Percentiles rank a stretch among this genome's conserved stretches.
Evolutionary conservation across 2,797 vertebrate genomes (phyloP).

Genomic region (Cryptoprocta ferox): DNA sequence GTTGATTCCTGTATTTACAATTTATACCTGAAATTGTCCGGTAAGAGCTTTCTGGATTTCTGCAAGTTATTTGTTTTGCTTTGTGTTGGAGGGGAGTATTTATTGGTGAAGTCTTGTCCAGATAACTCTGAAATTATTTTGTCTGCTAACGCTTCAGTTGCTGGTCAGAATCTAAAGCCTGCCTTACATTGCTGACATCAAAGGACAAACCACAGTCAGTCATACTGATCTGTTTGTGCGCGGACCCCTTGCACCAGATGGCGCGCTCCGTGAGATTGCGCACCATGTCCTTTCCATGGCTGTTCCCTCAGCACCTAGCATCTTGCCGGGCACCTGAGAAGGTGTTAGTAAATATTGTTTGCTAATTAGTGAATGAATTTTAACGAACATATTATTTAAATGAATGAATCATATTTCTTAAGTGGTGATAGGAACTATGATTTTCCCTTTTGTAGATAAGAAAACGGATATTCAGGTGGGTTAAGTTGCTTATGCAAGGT

Average conservation of each 20-base stretch:
- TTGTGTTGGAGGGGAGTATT: background rate
- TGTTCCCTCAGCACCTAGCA: rapidly evolving
- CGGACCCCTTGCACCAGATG: rapidly evolving
- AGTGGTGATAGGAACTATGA: background rate
- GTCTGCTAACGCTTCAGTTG: background rate
- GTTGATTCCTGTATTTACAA: background rate
- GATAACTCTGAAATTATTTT: background rate
- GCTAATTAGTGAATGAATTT: background rate
- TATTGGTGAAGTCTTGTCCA: background rate
- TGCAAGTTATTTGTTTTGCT: background rate
- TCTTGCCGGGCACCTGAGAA: background rate
- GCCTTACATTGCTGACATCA: rapidly evolving
- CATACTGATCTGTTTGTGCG: rapidly evolving
- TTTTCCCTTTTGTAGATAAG: background rate
- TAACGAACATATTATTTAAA: background rate
- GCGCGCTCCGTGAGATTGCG: rapidly evolving
- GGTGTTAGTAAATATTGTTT: background rate
- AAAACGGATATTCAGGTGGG: background rate
- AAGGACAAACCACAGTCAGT: background rate
- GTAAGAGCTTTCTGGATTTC: background rate
- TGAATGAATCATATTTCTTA: background rate
- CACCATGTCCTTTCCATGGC: no score
- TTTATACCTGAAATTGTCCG: background rate
- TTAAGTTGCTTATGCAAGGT: background rate
- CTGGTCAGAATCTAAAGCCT: background rate